Conservation (phyloP, 1,140 invertebrate species). For the Calliphora vicina region DNA sequence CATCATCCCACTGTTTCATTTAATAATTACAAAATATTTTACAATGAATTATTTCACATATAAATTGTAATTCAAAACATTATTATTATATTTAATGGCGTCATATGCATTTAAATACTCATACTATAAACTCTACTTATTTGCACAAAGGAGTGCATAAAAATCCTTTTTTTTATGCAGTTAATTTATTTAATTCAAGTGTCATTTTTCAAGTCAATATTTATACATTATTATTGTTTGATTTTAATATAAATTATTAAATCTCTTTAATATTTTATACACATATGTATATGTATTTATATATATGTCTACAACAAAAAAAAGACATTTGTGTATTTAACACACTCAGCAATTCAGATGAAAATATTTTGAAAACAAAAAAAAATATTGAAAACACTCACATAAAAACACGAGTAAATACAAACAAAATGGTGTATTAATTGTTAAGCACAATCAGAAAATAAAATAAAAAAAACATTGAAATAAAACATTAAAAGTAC, state of each 20-base stretch:
- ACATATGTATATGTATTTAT: neutral
- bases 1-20: too few relatives aligned
- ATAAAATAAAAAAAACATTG: neutral
- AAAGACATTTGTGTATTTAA: neutral
- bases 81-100: too few relatives aligned
- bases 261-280: neutral
- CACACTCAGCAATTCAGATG: neutral
- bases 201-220: neutral
- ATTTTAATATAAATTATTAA: constrained; percentile 30
- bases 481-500: neutral
- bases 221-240: constrained; percentile 3
- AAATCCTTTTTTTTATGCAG: neutral
- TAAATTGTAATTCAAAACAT: too few relatives aligned
- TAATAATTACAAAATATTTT: too few relatives aligned
- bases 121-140: too few relatives aligned
- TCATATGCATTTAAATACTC: too few relatives aligned
- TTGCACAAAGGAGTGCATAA: too few relatives aligned
- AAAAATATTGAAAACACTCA: too few relatives aligned
- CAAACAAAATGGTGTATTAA: constrained; percentile 1
- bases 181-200: neutral
- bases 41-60: too few relatives aligned
- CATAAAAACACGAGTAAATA: neutral
- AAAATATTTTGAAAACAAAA: neutral
- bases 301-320: neutral
- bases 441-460: constrained; percentile 33